These are phyloP conservation scores for Carcinoscorpius rotundicauda DNA, from an alignment of 1,140 invertebrate species.

Conservation along the genomic window DNA sequence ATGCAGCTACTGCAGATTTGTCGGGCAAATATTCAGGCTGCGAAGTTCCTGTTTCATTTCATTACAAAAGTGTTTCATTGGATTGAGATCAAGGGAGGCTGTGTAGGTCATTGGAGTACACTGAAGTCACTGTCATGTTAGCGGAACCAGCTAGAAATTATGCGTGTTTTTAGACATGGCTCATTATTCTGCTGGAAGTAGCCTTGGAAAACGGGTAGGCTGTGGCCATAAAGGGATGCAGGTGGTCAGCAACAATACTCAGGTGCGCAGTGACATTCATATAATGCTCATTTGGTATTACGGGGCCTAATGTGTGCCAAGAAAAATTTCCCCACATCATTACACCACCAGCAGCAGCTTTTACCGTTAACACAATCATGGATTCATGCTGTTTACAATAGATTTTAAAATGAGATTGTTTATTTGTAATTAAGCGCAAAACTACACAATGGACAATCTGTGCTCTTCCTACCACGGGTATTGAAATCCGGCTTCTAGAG, in stretches of 20 bases:
- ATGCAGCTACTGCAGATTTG: conserved; percentile 6
- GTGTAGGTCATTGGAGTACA: not conserved
- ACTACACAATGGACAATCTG: too few species aligned
- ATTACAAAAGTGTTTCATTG: not conserved
- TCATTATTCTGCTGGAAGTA: conserved; percentile 10
- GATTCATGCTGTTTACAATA: too few species aligned
- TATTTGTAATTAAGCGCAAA: too few species aligned
- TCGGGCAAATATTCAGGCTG: conserved; percentile 6
- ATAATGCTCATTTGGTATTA: not conserved
- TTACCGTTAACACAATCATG: too few species aligned
- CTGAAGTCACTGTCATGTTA: not conserved
- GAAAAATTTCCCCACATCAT: conserved; percentile 9
- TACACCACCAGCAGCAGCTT: not conserved
- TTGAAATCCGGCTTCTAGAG: too few species aligned
- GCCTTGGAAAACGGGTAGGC: conserved; percentile 1
- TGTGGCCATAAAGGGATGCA: conserved; percentile 6
- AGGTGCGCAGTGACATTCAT: conserved; percentile 5
- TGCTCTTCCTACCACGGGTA: too few species aligned
- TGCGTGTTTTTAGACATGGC: not conserved
- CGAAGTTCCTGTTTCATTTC: not conserved
- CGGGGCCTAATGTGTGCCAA: not conserved
- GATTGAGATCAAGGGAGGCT: conserved; percentile 2
- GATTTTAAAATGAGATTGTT: too few species aligned
- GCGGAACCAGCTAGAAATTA: not conserved
- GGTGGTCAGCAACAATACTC: conserved; percentile 7